Base-by-base conservation (phyloP, 2,888 invertebrate species). In the Caradrina clavipalpis region DNA sequence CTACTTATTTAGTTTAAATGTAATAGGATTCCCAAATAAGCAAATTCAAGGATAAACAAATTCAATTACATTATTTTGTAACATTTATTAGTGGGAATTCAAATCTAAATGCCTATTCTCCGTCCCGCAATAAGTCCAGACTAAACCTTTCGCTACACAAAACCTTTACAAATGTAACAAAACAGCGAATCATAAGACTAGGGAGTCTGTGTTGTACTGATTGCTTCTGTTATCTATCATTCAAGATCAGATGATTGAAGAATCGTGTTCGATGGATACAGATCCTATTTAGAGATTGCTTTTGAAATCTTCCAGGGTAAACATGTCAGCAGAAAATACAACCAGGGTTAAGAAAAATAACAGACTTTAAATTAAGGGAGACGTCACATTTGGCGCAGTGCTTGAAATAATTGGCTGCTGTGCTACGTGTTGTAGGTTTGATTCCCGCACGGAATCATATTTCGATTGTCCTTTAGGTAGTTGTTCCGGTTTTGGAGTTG, bases 171-270 rank as follows among this genome's bases (percentile, higher is more conserved):
- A 75, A 58, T 53, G 10, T 17, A 26, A 60, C n/a, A n/a, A 51
- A 73, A 50, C 19, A 5, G n/a, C 1, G 15, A 49, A 26, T 61
- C 47, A 49, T 56, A 56, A 42, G 47, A 62, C 22, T 17, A 26
- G 35, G 2, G 35, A 59, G 47, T 61, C 49, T 62, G 50, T 50
- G 54, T 79, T 21, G 56, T 53, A 22, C 39, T 61, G 19, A 73
- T 78, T 73, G 49, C 49, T 78, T 60, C 49, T 51, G n/a, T 65
- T 59, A 75, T 64, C 78, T 58, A 17, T 45, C 7, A 56, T 35
- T 15, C 50, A 45, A 51, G 45, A 74, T 78, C 78, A 56, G 42
- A 73, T 73, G 56, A 75, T 59, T 65, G 56, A 65, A 78, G 35
- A 64, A 64, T 58, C 55, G 11, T 51, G 39, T 64, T 49, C 55